Evolutionary conservation across 1,140 invertebrate species (phyloP).

Genomic region (Drosophila punjabiensis): DNA sequence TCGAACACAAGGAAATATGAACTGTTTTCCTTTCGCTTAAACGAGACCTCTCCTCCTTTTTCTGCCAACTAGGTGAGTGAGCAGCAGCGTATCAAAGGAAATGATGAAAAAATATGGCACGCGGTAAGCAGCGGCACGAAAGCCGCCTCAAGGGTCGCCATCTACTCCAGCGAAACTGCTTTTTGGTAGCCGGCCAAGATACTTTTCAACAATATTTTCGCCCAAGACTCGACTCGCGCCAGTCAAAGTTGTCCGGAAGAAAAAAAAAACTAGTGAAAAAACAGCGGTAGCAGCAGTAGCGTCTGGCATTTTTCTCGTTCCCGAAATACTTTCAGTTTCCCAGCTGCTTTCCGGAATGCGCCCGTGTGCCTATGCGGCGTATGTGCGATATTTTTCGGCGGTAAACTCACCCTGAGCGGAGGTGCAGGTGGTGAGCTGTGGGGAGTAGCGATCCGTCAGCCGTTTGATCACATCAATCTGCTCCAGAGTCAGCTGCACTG

Average conservation of each 20-base stretch:
- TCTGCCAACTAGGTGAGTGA: constrained; percentile 66
- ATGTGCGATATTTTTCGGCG: constrained; percentile 45
- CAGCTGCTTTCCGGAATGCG: constrained; percentile 19
- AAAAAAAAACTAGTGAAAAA: constrained; percentile 28
- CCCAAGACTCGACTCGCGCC: constrained; percentile 36
- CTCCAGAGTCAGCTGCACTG: constrained; percentile 92
- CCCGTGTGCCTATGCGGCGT: constrained; percentile 44
- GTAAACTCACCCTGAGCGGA: constrained; percentile 88
- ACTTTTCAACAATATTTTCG: constrained; percentile 57
- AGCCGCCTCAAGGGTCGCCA: constrained; percentile 61
- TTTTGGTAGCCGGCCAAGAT: constrained; percentile 59
- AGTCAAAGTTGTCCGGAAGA: constrained; percentile 51
- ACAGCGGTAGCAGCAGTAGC: constrained; percentile 20
- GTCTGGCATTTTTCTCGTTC: constrained; percentile 31
- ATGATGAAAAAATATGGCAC: constrained; percentile 83
- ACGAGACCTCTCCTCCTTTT: constrained; percentile 39
- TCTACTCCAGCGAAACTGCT: constrained; percentile 33
- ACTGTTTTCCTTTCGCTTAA: constrained; percentile 57
- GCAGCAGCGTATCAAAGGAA: constrained; percentile 77
- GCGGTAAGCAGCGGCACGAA: constrained; percentile 67
- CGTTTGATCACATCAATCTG: constrained; percentile 93
- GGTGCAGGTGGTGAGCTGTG: constrained; percentile 89
- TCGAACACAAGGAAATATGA: constrained; percentile 56
- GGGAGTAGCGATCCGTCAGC: constrained; percentile 89
- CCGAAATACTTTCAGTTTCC: constrained; percentile 34